Percentiles rank a stretch among this genome's conserved stretches.
These are phyloP conservation scores for Notolepis coatsorum DNA, from an alignment of 2,797 vertebrate species.

Conservation along the genomic window DNA sequence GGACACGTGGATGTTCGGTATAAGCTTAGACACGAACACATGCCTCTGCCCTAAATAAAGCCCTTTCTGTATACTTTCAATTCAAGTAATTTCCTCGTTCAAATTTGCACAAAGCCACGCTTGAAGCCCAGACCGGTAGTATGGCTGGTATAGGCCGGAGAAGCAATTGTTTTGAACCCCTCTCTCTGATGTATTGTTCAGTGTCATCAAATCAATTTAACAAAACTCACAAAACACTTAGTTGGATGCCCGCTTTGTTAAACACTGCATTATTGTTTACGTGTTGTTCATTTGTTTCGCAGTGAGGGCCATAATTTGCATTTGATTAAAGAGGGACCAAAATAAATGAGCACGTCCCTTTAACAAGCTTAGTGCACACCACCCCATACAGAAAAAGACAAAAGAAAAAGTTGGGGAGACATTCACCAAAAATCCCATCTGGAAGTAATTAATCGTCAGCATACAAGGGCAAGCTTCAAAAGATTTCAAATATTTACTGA, in stretches of 20 bases:
- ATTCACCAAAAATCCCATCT: conserved; percentile 74
- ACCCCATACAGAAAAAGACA: conserved; percentile 12
- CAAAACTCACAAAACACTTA: conserved; percentile 1
- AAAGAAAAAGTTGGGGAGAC: conserved; percentile 57
- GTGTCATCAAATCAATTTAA: neutral
- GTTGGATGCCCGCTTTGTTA: conserved; percentile 33
- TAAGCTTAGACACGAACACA: too few relatives aligned
- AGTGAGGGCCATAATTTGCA: conserved; percentile 76
- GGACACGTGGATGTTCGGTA: too few relatives aligned
- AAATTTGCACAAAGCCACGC: too few relatives aligned
- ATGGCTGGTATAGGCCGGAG: too few relatives aligned
- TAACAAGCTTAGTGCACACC: conserved; percentile 37
- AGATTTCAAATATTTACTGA: conserved; percentile 93
- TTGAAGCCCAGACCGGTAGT: too few relatives aligned
- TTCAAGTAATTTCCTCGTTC: too few relatives aligned
- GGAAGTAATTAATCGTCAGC: conserved; percentile 96
- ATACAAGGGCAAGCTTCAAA: conserved; percentile 84
- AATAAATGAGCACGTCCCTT: conserved; percentile 52
- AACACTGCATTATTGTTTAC: conserved; percentile 59
- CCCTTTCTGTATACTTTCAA: too few relatives aligned
- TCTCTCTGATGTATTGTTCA: too few relatives aligned
- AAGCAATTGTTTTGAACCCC: too few relatives aligned
- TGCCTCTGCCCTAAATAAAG: too few relatives aligned
- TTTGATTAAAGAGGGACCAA: conserved; percentile 70
- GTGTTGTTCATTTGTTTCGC: conserved; percentile 52